Evolutionary conservation across 2,797 vertebrate species (phyloP).

Genomic region (Intellagama lesueurii): DNA sequence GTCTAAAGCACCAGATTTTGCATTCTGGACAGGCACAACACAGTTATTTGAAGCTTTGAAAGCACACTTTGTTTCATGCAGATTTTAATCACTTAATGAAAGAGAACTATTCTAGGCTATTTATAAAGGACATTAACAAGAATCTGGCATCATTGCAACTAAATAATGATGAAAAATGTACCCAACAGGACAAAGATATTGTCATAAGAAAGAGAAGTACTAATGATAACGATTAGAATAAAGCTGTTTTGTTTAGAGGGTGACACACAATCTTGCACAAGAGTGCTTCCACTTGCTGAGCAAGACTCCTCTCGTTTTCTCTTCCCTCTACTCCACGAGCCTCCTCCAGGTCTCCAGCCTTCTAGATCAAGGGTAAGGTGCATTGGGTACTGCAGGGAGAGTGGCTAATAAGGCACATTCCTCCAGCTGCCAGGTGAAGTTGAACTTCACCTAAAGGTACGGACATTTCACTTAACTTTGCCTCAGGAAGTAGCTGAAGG

Average conservation of each 20-base stretch:
- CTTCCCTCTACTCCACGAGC: neutral
- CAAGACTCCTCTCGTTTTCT: neutral
- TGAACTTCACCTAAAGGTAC: neutral
- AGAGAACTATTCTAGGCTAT: neutral
- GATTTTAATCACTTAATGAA: conserved; percentile 42
- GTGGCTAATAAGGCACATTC: neutral
- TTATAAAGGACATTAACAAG: neutral
- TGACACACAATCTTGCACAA: neutral
- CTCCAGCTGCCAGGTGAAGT: no score
- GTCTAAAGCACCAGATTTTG: neutral
- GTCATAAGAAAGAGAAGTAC: neutral
- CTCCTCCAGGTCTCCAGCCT: neutral
- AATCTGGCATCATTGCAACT: neutral
- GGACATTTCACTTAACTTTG: neutral
- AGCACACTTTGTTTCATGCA: conserved; percentile 23
- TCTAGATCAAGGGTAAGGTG: neutral
- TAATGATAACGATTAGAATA: conserved; percentile 4
- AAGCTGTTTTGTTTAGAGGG: neutral
- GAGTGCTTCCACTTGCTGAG: neutral
- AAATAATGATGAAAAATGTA: neutral
- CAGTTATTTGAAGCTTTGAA: conserved; percentile 10
- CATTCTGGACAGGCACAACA: neutral
- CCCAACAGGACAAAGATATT: conserved; percentile 2
- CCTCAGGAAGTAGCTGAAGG: neutral
- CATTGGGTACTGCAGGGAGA: no score